Percentiles rank a stretch among this genome's conserved stretches.
Conservation (phyloP, 2,797 vertebrate species). For the Phataginus tricuspis region DNA sequence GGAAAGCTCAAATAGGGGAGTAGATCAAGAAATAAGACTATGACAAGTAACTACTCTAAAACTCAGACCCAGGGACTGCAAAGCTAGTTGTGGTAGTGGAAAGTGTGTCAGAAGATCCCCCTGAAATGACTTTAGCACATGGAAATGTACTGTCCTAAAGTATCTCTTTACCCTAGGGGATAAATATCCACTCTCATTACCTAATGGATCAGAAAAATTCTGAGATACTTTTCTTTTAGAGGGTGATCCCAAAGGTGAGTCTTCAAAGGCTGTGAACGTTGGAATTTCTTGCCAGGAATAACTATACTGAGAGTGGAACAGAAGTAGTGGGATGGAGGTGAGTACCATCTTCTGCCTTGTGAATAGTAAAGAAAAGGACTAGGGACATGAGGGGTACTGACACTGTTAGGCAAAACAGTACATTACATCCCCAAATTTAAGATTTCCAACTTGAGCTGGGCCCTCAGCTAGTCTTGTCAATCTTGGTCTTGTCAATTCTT, state of each 20-base stretch:
- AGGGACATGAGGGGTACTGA: not conserved
- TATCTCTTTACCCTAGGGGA: not conserved
- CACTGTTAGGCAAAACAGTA: not conserved
- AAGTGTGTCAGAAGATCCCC: not conserved
- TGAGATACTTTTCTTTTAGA: constrained; percentile 1
- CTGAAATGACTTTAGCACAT: not conserved
- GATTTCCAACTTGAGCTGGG: not conserved
- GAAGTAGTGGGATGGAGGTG: not conserved
- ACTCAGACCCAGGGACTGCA: not conserved
- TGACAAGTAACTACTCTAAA: constrained; percentile 34
- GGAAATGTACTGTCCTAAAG: not conserved
- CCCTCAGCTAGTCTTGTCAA: not conserved
- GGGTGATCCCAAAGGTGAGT: not conserved
- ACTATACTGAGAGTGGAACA: not conserved
- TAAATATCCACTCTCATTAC: not conserved
- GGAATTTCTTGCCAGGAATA: not conserved
- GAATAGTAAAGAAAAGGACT: not conserved
- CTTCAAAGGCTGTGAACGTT: not conserved
- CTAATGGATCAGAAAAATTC: not conserved
- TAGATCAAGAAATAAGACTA: not conserved
- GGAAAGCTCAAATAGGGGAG: not conserved
- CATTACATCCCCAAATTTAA: not conserved
- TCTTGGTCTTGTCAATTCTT: no score
- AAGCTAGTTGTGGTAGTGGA: not conserved
- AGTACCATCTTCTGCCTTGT: not conserved